Percentiles rank a stretch among this genome's conserved stretches.
phyloP scores from a whole-genome alignment of 2,797 vertebrate species.

The Hemibagrus guttatus region DNA sequence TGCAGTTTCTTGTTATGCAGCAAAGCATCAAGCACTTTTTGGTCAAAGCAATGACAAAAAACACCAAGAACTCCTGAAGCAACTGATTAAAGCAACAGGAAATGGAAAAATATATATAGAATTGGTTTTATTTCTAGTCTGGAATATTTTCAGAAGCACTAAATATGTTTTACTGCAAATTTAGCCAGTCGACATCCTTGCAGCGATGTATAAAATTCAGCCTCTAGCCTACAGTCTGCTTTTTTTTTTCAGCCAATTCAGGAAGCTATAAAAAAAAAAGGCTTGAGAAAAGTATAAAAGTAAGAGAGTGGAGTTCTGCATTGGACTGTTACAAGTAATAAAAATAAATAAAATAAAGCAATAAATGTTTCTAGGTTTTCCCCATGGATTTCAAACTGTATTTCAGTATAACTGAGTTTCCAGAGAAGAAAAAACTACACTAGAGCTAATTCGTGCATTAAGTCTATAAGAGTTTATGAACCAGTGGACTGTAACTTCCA shows the following conservation, averaged over 20 bases:
- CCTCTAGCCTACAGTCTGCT: not conserved
- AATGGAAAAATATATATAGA: not conserved
- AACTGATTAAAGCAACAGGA: not conserved
- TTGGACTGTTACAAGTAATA: constrained; percentile 23
- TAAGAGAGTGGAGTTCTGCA: not conserved
- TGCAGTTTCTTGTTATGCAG: too few species aligned
- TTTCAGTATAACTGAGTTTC: constrained; percentile 4
- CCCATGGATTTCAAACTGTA: not conserved
- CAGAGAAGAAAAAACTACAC: not conserved
- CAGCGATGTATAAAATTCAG: too few species aligned
- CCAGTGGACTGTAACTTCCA: constrained; percentile 68
- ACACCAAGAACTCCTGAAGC: too few species aligned
- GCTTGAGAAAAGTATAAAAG: not conserved
- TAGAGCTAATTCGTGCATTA: constrained; percentile 70
- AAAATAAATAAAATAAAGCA: constrained; percentile 36
- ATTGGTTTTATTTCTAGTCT: not conserved
- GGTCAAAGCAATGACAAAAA: too few species aligned
- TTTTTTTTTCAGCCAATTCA: not conserved
- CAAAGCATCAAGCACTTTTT: too few species aligned
- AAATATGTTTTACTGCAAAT: not conserved
- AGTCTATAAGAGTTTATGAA: constrained; percentile 76
- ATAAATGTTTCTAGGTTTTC: constrained; percentile 26
- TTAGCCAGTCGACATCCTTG: not conserved
- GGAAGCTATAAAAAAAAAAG: not conserved
- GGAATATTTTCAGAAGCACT: not conserved